Evolutionary conservation across 2,113 vertebrate species (phyloP).

Genomic region (Narcine bancroftii): DNA sequence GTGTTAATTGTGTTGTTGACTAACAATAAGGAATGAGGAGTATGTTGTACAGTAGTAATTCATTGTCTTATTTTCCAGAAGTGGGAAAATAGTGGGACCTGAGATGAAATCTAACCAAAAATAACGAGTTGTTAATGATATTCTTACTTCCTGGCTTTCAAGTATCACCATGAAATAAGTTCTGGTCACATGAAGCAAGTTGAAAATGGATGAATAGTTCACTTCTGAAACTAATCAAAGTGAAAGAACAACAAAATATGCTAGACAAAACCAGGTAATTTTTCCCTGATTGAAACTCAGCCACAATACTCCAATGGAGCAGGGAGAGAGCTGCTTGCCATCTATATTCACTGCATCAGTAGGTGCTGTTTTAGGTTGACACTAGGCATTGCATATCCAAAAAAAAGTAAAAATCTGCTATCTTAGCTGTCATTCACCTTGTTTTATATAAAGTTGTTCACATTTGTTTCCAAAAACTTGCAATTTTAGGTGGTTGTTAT

Average conservation of each 20-base stretch:
- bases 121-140: background rate
- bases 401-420: background rate
- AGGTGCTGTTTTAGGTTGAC: background rate
- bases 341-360: background rate
- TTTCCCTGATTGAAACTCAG: background rate
- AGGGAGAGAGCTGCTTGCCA: background rate
- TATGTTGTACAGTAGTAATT: background rate
- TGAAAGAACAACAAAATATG: background rate
- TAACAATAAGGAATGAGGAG: background rate
- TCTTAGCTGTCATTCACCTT: background rate
- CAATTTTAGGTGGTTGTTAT: background rate
- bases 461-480: background rate
- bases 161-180: background rate
- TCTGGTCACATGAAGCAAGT: background rate
- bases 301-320: background rate
- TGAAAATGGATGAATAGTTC: background rate
- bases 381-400: background rate
- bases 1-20: slow-evolving; percentile 14
- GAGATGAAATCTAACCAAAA: background rate
- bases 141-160: background rate
- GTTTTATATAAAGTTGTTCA: background rate
- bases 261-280: background rate
- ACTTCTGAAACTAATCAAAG: background rate
- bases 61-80: background rate
- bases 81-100: background rate